A percentile compares a stretch with the other conserved stretches of the same genome.
These are phyloP conservation scores for Leptopilina clavipes DNA, from an alignment of 1,140 invertebrate genomes.

Conservation along the genomic window DNA sequence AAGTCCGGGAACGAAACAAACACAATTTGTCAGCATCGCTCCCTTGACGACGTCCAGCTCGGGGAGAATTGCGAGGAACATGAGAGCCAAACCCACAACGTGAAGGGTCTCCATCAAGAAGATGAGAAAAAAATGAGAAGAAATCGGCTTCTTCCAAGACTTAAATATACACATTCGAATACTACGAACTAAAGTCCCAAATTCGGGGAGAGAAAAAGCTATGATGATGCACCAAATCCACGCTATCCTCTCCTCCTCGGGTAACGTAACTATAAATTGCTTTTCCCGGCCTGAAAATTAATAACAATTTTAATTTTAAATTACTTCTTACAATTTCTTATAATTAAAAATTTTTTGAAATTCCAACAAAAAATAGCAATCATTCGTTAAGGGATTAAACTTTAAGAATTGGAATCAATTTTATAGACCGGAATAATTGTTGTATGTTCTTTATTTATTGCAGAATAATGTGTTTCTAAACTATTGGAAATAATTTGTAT, in stretches of 20 bases:
- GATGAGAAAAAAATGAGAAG: constrained; percentile 81
- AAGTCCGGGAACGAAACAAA: constrained; percentile 91
- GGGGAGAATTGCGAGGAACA: constrained; percentile 92
- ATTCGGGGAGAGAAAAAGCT: constrained; percentile 89
- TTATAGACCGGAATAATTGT: too few relatives aligned
- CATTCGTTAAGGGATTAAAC: too few relatives aligned
- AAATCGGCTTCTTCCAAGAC: constrained; percentile 81
- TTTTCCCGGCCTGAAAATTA: constrained; percentile 84
- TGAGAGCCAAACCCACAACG: constrained; percentile 86
- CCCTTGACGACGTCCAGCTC: constrained; percentile 94
- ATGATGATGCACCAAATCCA: constrained; percentile 96
- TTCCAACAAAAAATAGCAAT: too few relatives aligned
- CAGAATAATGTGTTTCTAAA: not conserved
- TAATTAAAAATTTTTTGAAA: too few relatives aligned
- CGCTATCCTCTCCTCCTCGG: constrained; percentile 88
- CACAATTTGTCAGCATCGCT: constrained; percentile 94
- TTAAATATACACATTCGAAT: constrained; percentile 94
- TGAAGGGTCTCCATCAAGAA: constrained; percentile 91
- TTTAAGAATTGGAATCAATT: too few relatives aligned
- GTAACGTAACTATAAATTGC: constrained; percentile 84
- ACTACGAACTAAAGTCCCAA: constrained; percentile 89
- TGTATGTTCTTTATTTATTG: too few relatives aligned
- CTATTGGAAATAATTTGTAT: not conserved
- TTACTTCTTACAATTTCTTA: too few relatives aligned
- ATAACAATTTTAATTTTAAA: not conserved